These are phyloP conservation scores for Lepus oiostolus DNA, from an alignment of 2,797 vertebrate genomes.

Conservation along the genomic window DNA sequence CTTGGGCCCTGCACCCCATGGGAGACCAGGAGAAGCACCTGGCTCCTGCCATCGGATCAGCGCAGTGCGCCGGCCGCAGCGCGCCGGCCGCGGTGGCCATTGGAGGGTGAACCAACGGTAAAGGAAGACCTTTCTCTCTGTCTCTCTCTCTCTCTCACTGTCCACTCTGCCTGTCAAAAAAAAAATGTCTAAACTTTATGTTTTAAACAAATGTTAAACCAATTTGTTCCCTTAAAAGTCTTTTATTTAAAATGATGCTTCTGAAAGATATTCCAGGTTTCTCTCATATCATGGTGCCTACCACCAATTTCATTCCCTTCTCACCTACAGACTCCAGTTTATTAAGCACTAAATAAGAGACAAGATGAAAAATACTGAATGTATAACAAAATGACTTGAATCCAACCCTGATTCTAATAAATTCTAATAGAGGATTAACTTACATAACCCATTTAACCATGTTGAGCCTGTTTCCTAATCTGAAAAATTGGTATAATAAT, in stretches of 20 bases:
- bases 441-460: neutral
- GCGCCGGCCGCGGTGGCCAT: no score
- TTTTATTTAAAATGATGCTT: neutral
- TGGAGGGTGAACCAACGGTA: no score
- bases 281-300: neutral
- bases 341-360: neutral
- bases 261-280: neutral
- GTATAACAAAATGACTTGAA: neutral
- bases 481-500: constrained; percentile 29
- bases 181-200: constrained; percentile 19
- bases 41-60: no score
- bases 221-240: constrained; percentile 18
- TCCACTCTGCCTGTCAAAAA: no score
- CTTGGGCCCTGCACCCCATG: no score
- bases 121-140: no score
- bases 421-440: constrained; percentile 14
- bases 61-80: no score
- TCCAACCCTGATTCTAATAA: neutral
- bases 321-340: neutral
- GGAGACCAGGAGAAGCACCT: no score
- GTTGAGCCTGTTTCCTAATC: neutral
- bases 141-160: no score
- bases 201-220: constrained; percentile 22
- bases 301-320: neutral
- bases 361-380: neutral